Evolutionary conservation across 1,140 invertebrate species (phyloP).

Genomic region (Orius laevigatus): DNA sequence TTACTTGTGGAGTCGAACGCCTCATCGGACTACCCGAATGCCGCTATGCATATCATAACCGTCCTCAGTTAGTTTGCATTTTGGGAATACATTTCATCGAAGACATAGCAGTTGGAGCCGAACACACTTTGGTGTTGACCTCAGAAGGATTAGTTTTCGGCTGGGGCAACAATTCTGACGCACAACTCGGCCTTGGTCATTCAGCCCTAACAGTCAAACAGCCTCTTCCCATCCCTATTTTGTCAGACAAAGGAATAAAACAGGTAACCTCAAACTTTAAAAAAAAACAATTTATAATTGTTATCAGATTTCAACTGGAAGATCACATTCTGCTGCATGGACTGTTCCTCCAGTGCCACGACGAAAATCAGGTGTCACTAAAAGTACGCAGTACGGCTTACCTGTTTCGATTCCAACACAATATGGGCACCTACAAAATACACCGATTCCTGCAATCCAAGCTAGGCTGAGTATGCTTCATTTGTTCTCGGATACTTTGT

Average conservation of each 20-base stretch:
- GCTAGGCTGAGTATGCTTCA: conserved; percentile 39
- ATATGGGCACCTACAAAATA: conserved; percentile 35
- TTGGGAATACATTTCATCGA: conserved; percentile 31
- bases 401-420: conserved; percentile 38
- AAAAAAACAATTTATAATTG: not conserved
- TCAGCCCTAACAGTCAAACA: conserved; percentile 33
- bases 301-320: conserved; percentile 38
- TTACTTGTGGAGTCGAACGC: conserved; percentile 43
- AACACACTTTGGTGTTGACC: conserved; percentile 43
- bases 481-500: conserved; percentile 45
- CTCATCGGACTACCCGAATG: conserved; percentile 38
- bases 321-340: conserved; percentile 48
- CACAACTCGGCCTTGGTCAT: conserved; percentile 43
- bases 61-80: conserved; percentile 26
- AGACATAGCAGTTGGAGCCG: conserved; percentile 44
- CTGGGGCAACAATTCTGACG: conserved; percentile 48
- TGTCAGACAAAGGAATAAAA: conserved; percentile 38
- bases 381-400: conserved; percentile 34
- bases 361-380: conserved; percentile 28
- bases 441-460: conserved; percentile 34
- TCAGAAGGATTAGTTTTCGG: conserved; percentile 40
- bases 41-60: conserved; percentile 27
- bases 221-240: conserved; percentile 34
- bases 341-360: conserved; percentile 35
- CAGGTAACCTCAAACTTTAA: conserved; percentile 28